A percentile compares a stretch with the other conserved stretches of the same genome.
Evolutionary conservation across 1,140 invertebrate species (phyloP).

Genomic region (Oncopeltus fasciatus): DNA sequence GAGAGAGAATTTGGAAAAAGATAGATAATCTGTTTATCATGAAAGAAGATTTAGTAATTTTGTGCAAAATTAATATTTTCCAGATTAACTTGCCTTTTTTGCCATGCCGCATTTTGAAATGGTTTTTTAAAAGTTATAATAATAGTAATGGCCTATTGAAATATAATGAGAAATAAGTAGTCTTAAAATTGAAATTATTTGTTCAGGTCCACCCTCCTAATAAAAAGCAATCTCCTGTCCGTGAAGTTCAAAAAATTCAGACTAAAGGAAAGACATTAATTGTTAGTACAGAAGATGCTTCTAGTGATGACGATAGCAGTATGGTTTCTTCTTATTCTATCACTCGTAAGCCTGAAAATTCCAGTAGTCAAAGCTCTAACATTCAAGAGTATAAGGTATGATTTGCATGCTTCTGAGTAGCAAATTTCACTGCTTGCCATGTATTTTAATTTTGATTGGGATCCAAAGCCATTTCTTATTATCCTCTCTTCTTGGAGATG

Average conservation of each 20-base stretch:
- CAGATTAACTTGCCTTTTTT: too few relatives aligned
- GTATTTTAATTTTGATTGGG: neutral
- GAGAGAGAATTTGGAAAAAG: too few relatives aligned
- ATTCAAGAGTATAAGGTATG: neutral
- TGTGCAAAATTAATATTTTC: too few relatives aligned
- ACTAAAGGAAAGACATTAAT: conserved; percentile 7
- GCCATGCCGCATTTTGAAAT: too few relatives aligned
- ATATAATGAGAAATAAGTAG: too few relatives aligned
- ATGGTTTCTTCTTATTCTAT: neutral
- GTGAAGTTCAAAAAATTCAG: neutral
- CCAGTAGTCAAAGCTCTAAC: too few relatives aligned
- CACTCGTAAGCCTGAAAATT: neutral
- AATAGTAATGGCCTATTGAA: too few relatives aligned
- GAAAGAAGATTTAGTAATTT: too few relatives aligned
- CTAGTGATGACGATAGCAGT: neutral
- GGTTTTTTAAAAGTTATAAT: too few relatives aligned
- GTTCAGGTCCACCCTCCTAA: neutral
- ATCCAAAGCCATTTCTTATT: neutral
- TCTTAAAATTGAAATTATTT: too few relatives aligned
- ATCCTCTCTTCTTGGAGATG: neutral
- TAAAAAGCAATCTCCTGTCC: neutral
- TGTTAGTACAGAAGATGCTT: neutral
- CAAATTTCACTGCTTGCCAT: neutral
- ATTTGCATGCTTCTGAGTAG: neutral
- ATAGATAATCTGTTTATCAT: too few relatives aligned